Percentiles rank a stretch among this genome's conserved stretches.
These are phyloP conservation scores for Cacatua alba DNA, from an alignment of 2,113 vertebrate genomes.

Conservation along the genomic window DNA sequence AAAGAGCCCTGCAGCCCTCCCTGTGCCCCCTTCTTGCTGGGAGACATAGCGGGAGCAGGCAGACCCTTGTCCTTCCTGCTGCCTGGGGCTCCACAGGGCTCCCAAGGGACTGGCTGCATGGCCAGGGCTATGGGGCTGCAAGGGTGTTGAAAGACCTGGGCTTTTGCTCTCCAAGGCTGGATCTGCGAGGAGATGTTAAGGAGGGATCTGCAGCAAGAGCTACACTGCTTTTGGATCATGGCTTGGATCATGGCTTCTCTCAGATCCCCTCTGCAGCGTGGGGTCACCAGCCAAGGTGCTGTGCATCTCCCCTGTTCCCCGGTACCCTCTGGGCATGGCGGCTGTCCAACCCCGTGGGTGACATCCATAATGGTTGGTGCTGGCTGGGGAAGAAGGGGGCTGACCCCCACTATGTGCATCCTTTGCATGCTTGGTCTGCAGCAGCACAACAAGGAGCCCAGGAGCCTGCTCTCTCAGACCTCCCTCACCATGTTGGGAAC, in stretches of 20 bases:
- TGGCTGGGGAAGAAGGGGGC: background rate
- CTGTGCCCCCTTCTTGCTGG: background rate
- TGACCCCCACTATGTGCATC: background rate
- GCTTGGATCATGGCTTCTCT: background rate
- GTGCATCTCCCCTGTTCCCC: background rate
- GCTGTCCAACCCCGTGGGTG: accelerated
- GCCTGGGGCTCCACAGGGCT: background rate
- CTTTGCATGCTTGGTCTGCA: background rate
- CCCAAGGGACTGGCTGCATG: background rate
- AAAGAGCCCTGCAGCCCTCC: background rate
- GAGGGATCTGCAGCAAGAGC: background rate
- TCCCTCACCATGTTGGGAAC: background rate
- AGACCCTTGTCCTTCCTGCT: accelerated
- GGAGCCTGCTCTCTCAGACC: background rate
- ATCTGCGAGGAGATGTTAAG: background rate
- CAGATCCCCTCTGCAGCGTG: accelerated
- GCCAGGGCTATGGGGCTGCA: accelerated
- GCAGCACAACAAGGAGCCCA: background rate
- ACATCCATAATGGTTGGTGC: background rate
- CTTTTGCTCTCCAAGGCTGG: background rate
- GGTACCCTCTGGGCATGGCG: accelerated
- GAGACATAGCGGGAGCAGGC: background rate
- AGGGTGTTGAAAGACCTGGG: background rate
- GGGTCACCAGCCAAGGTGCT: background rate
- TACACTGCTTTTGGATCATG: background rate